Percentiles rank a stretch among this genome's conserved stretches.
Conservation (phyloP, 2,888 invertebrate species). For the Euzophera pinguis region DNA sequence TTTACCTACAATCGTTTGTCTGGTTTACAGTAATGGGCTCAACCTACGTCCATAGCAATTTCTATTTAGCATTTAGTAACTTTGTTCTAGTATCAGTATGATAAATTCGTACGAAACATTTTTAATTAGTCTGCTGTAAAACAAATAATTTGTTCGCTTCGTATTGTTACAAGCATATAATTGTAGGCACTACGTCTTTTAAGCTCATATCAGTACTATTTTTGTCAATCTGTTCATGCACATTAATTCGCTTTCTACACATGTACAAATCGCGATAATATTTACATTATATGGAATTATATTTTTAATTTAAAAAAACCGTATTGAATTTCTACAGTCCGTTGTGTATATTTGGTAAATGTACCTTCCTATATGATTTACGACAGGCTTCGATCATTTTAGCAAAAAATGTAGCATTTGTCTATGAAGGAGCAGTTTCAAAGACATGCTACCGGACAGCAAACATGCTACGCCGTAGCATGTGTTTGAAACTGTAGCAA, state of each 20-base stretch:
- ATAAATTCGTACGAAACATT: conserved; percentile 33
- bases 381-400: not conserved
- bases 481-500: too few species aligned
- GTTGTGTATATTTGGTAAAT: not conserved
- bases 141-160: conserved; percentile 39
- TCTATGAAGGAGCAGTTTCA: too few species aligned
- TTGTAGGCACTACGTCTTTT: conserved; percentile 83
- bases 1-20: conserved; percentile 43
- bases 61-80: conserved; percentile 26
- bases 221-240: conserved; percentile 69
- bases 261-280: conserved; percentile 64
- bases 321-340: not conserved
- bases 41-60: conserved; percentile 25
- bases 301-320: too few species aligned
- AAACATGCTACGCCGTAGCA: not conserved
- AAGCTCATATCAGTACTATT: conserved; percentile 84
- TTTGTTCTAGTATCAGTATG: conserved; percentile 26
- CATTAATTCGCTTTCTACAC: conserved; percentile 64
- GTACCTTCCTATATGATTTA: not conserved
- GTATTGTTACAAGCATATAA: conserved; percentile 73
- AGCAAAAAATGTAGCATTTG: not conserved
- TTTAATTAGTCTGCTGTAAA: conserved; percentile 41
- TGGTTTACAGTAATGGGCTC: conserved; percentile 31
- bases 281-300: conserved; percentile 53
- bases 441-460: not conserved